Base-by-base conservation (phyloP, 2,797 vertebrate genomes). In the Hapalemur alaotrensis region DNA sequence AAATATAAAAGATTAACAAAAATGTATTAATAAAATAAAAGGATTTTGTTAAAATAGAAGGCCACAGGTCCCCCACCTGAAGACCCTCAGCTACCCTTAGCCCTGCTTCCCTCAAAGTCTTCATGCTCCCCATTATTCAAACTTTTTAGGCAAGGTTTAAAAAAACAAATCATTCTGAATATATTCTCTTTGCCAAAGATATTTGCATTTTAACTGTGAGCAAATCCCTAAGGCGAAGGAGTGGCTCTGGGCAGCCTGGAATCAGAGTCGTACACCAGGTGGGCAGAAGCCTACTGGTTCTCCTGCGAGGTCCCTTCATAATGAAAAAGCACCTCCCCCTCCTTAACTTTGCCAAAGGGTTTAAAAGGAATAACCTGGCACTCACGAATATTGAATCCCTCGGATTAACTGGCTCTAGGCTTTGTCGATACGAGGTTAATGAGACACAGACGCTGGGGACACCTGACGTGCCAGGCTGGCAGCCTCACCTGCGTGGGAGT, bases 131-230 rank as follows among this genome's bases (percentile, higher is more conserved):
- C 1, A 0, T 48, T 73, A 65, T 41, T 87, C 88, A 95, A 80
- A 93, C 1, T 90, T 95, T 76, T 65, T 41, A 80, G 17, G 13
- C 46, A 76, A 79, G 4, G 6, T 63, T 54, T 87, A 28, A 61
- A 95, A 93, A 85, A 90, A n/a, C 20, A 85, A 73, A 82, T 12
- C 48, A 46, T 84, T 95, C 38, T 65, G 52, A 91, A 85, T 90
- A 80, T 76, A 89, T 95, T 95, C 61, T 78, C 73, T 83, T n/a
- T 57, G 35, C 28, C 63, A 86, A 63, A 93, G 67, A 72, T 61
- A 73, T 70, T 92, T 92, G 41, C 91, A 89, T 89, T 95, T 95
- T 89, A 73, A 95, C 67, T 80, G 30, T 46, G 63, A 95, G 59
- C 17, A 95, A 90, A 78, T 57, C 52, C 59, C 52, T 80, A 72